These are phyloP conservation scores for Drosophila neonasuta DNA, from an alignment of 2,888 invertebrate species.

Conservation along the genomic window DNA sequence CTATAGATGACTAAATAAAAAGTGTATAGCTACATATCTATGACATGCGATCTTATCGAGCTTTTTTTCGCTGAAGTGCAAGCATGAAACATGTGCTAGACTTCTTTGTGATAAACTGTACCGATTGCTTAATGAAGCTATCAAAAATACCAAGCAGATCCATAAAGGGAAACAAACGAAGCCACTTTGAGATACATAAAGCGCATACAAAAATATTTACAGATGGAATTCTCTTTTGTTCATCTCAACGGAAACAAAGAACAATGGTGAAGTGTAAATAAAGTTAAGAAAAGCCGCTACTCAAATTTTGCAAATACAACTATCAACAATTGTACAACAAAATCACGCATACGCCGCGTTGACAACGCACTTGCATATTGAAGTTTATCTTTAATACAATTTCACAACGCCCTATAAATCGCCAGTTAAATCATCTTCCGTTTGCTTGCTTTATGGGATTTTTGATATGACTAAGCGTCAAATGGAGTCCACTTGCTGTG, in stretches of 20 bases:
- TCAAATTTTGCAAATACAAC: constrained; percentile 1
- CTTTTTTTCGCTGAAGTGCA: constrained; percentile 11
- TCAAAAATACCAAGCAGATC: constrained; percentile 3
- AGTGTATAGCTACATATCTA: constrained; percentile 7
- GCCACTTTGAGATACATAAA: constrained; percentile 9
- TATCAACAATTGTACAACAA: neutral
- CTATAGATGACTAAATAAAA: neutral
- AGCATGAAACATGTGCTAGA: constrained; percentile 26
- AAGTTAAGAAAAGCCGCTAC: constrained; percentile 29
- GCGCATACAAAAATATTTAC: constrained; percentile 56
- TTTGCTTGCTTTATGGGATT: constrained; percentile 15
- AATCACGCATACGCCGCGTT: constrained; percentile 43
- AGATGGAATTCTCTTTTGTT: constrained; percentile 51
- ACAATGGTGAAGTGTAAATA: constrained; percentile 25
- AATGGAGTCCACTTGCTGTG: constrained; percentile 4
- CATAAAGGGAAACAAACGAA: neutral
- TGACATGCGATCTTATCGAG: constrained; percentile 34
- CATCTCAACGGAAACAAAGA: constrained; percentile 56
- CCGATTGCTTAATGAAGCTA: constrained; percentile 17
- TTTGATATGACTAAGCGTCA: constrained; percentile 34
- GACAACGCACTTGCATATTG: neutral
- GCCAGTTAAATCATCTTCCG: constrained; percentile 14
- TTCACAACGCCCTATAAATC: constrained; percentile 14
- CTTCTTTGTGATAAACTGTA: constrained; percentile 46
- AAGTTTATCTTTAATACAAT: constrained; percentile 22